Conservation (phyloP, 2,888 invertebrate genomes). For the Aquatica leii region DNA sequence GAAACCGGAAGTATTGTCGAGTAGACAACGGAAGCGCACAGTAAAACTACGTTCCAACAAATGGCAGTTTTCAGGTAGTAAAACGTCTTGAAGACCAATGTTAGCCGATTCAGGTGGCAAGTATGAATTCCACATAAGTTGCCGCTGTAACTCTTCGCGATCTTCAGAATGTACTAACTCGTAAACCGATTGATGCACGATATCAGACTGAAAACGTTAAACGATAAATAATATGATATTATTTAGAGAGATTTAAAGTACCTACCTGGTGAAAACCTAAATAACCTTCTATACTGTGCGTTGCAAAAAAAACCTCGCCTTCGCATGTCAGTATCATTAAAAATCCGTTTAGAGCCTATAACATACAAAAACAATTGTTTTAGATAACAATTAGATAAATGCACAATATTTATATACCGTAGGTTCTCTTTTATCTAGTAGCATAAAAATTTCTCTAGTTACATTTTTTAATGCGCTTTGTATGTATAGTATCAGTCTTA, state of each 20-base stretch:
- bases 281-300: constrained; percentile 99
- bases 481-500: too few relatives aligned
- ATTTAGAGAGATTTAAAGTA: neutral
- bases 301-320: constrained; percentile 99
- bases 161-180: constrained; percentile 99
- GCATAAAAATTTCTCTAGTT: too few relatives aligned
- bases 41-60: constrained; percentile 96
- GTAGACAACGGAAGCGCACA: constrained; percentile 96
- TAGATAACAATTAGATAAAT: too few relatives aligned
- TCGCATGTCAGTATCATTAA: constrained; percentile 98
- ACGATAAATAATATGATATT: neutral
- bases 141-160: constrained; percentile 94
- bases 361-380: constrained; percentile 55
- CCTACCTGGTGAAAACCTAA: constrained; percentile 99
- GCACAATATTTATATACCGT: too few relatives aligned
- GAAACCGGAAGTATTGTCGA: constrained; percentile 99
- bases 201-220: constrained; percentile 86
- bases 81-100: constrained; percentile 85
- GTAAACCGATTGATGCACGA: constrained; percentile 99
- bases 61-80: constrained; percentile 88
- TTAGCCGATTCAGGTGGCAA: constrained; percentile 81
- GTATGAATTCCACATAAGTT: constrained; percentile 94
- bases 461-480: too few relatives aligned
- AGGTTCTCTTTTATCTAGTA: too few relatives aligned
- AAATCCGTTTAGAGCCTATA: constrained; percentile 98